phyloP scores from a whole-genome alignment of 2,888 invertebrate species.

The Andrena minutula region DNA sequence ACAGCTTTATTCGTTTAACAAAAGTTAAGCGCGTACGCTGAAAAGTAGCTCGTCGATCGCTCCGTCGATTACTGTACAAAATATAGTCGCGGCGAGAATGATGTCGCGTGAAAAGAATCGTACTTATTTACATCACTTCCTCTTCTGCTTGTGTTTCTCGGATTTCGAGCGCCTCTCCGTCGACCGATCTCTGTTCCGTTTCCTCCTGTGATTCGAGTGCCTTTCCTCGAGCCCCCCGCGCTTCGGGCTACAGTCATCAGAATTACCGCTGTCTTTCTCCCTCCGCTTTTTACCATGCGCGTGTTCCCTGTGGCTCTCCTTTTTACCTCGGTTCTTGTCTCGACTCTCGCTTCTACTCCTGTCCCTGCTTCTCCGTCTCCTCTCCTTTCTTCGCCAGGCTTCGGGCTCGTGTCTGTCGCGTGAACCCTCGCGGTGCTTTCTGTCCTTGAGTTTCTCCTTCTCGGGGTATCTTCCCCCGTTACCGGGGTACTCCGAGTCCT shows the following conservation, averaged over 20 bases:
- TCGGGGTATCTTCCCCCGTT: conserved; percentile 55
- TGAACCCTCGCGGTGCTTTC: conserved; percentile 50
- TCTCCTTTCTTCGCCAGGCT: conserved; percentile 52
- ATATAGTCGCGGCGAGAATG: conserved; percentile 9
- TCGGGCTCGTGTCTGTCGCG: conserved; percentile 64
- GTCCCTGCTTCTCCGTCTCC: conserved; percentile 34
- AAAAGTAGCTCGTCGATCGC: conserved; percentile 1
- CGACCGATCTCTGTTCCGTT: conserved; percentile 64
- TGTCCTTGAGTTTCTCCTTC: conserved; percentile 51
- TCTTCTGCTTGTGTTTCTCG: conserved; percentile 54
- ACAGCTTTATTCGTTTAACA: conserved; percentile 32
- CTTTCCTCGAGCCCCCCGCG: conserved; percentile 27
- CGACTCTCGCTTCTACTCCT: conserved; percentile 45
- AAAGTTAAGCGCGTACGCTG: conserved; percentile 4
- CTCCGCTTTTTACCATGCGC: conserved; percentile 41
- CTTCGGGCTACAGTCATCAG: conserved; percentile 25
- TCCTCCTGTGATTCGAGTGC: conserved; percentile 63
- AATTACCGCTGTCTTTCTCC: conserved; percentile 20
- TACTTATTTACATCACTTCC: conserved; percentile 40
- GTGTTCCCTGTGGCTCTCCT: conserved; percentile 43
- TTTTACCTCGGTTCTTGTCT: conserved; percentile 36
- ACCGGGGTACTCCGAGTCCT: conserved; percentile 46
- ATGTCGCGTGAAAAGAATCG: background rate
- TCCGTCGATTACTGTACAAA: conserved; percentile 27
- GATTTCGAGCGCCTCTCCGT: conserved; percentile 32